Evolutionary conservation across 2,797 vertebrate genomes (phyloP).

Genomic region (Cryptoprocta ferox): DNA sequence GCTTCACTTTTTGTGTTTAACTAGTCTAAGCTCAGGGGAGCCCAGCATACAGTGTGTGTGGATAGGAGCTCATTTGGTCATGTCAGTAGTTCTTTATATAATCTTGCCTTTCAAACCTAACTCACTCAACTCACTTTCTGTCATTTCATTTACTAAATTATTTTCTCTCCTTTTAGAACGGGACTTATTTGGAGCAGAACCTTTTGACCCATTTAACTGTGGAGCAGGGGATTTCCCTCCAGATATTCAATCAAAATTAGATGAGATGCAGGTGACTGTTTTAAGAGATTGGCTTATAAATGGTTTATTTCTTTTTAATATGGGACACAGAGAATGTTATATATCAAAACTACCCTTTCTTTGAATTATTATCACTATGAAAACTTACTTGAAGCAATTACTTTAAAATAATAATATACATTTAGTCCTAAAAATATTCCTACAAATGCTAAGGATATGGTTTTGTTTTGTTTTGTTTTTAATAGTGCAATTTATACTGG

Average conservation of each 20-base stretch:
- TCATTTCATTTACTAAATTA: neutral
- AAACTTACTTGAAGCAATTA: constrained; percentile 16
- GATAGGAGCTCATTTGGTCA: neutral
- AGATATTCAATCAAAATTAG: constrained; percentile 98
- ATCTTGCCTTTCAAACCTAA: neutral
- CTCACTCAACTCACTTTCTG: neutral
- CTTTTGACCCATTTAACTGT: constrained; percentile 99
- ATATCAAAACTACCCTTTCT: neutral
- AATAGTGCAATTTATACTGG: neutral
- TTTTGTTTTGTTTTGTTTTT: neutral
- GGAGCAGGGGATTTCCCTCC: constrained; percentile 97
- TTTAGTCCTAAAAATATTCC: neutral
- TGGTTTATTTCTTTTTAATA: neutral
- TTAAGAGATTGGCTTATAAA: neutral
- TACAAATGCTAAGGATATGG: neutral
- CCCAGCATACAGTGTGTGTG: neutral
- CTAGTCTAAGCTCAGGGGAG: neutral
- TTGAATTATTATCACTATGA: neutral
- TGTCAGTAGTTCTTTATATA: neutral
- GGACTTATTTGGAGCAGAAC: constrained; percentile 98
- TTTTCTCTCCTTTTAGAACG: constrained; percentile 90
- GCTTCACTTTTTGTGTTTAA: neutral
- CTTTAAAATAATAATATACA: neutral
- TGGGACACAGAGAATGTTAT: neutral
- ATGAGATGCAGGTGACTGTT: constrained; percentile 98